Evolutionary conservation across 2,113 vertebrate genomes (phyloP), one percentile per base, ranked within the genome.

Genomic region (Mesembrinibis cayennensis): DNA sequence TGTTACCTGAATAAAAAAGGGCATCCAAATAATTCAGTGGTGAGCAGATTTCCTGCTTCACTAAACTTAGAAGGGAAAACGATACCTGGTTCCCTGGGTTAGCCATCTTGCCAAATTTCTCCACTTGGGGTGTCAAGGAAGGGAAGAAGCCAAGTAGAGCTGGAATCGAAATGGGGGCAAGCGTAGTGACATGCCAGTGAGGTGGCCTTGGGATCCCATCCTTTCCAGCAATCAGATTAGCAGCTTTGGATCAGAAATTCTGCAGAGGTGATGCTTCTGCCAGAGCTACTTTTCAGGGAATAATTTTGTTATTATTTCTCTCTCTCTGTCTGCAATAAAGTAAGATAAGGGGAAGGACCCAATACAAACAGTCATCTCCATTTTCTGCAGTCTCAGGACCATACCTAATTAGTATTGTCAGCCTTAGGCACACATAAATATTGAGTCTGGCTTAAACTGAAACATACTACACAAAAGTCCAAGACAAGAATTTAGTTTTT

Each of bases 151-250:
- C 0, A 0, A 53, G 36, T 20, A 47, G 47, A 62, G 40, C 20
- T 22, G 55, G 52, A 69, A 53, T 6, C 0, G 2, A 53, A 32
- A 45, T 14, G 10, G 32, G 18, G 19, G 13, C 8, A 44, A 40
- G 27, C 1, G 2, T 14, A 12, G 3, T 13, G 49, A 16, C 6
- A 1, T 23, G 32, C 18, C 65, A 36, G 40, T 7, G 13, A 73
- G 49, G 56, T 0, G 2, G n/a, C 30, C 26, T 36, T 13, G 38
- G 45, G 34, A 78, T 42, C 59, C 36, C 6, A 0, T 26, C 32
- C n/a, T 70, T 81, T 42, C 52, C 53, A 66, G 27, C 44, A 27
- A 21, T 47, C 50, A 53, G 20, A 38, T 69, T 25, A 73, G 25
- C 0, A 1, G 25, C 34, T 72, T 81, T 34, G 19, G 34, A 52